Evolutionary conservation across 1,140 invertebrate genomes (phyloP).

Genomic region (Sycophaga agraensis): DNA sequence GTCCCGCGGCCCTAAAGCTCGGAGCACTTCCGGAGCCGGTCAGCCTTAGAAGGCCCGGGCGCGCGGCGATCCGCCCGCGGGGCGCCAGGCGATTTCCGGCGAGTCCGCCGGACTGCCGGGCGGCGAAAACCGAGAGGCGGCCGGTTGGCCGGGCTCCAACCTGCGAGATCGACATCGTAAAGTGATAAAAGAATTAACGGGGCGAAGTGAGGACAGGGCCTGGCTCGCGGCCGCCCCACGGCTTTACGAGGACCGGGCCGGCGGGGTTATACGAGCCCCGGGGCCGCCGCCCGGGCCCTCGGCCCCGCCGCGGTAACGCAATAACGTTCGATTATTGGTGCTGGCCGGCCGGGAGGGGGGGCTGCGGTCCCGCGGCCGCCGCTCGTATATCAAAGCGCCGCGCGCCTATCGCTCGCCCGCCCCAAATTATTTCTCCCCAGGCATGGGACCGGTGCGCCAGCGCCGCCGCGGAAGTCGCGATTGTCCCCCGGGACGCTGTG

Average conservation of each 20-base stretch:
- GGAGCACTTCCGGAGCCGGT: too few relatives aligned
- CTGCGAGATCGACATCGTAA: slow-evolving; percentile 6
- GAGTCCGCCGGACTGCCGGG: not conserved
- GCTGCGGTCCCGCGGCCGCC: slow-evolving; percentile 33
- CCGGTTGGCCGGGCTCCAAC: not conserved
- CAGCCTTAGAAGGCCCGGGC: too few relatives aligned
- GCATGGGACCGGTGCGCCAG: too few relatives aligned
- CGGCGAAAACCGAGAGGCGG: not conserved
- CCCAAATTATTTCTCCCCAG: too few relatives aligned
- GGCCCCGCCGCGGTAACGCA: slow-evolving; percentile 41
- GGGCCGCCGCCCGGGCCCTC: not conserved
- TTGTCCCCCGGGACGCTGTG: too few relatives aligned
- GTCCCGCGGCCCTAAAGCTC: too few relatives aligned
- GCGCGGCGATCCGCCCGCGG: too few relatives aligned
- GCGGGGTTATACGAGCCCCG: slow-evolving; percentile 4
- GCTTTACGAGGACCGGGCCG: slow-evolving; percentile 17
- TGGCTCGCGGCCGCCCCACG: not conserved
- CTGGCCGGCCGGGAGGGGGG: too few relatives aligned
- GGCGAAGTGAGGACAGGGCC: not conserved
- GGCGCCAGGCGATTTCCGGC: too few relatives aligned
- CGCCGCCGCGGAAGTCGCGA: too few relatives aligned
- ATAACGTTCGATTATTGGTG: slow-evolving; percentile 56
- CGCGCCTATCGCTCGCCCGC: not conserved
- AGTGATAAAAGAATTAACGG: slow-evolving; percentile 25
- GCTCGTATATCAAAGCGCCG: slow-evolving; percentile 50